A percentile compares a stretch with the other conserved stretches of the same genome.
Evolutionary conservation across 2,113 vertebrate genomes (phyloP).

Genomic region (Scytalopus superciliaris): DNA sequence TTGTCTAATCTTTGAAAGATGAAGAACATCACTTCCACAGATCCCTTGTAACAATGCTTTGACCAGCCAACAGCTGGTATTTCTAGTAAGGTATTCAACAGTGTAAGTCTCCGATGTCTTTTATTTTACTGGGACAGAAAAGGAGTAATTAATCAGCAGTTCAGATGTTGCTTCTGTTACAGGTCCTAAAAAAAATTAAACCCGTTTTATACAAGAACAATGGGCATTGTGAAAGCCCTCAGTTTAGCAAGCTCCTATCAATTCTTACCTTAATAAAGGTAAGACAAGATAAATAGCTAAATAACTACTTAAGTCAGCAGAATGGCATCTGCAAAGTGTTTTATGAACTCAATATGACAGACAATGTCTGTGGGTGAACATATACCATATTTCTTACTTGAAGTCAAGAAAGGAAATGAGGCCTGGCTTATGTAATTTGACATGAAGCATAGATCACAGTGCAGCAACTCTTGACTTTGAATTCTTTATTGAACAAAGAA

Average conservation of each 20-base stretch:
- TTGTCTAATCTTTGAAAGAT: neutral
- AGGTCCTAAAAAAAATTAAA: neutral
- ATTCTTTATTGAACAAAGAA: neutral
- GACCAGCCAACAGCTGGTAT: neutral
- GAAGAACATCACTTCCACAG: neutral
- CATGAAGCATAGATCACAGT: accelerated
- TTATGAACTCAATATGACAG: neutral
- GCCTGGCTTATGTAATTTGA: neutral
- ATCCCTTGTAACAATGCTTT: accelerated
- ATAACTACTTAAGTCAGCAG: neutral
- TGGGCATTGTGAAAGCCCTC: neutral
- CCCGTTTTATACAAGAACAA: neutral
- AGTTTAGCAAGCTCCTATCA: neutral
- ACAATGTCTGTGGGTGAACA: neutral
- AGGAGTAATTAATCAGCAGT: neutral
- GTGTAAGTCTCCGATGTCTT: neutral
- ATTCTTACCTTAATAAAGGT: neutral
- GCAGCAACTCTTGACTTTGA: neutral
- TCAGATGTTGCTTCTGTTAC: neutral
- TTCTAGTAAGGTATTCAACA: neutral
- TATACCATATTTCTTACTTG: neutral
- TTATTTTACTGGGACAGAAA: neutral
- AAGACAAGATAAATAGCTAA: neutral
- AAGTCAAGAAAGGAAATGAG: neutral
- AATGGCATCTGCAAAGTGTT: neutral